A percentile compares a stretch with the other conserved stretches of the same genome.
Conservation (phyloP, 2,888 invertebrate species). For the Eupithecia insigniata region DNA sequence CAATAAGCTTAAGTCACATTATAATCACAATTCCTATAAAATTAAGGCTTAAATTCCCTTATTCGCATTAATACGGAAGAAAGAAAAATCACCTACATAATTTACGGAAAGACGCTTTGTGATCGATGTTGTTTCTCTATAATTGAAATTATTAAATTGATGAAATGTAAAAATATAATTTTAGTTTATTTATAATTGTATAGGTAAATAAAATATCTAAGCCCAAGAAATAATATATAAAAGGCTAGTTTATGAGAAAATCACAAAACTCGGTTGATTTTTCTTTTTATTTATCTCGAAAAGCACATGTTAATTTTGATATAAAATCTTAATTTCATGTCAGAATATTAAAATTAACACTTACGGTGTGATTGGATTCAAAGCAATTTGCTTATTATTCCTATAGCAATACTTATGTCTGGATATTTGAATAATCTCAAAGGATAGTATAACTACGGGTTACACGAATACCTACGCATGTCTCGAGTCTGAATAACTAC, state of each 20-base stretch:
- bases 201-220: background rate
- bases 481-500: background rate
- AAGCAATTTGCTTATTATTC: background rate
- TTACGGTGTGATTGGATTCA: background rate
- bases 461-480: no score
- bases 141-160: background rate
- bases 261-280: background rate
- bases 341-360: background rate
- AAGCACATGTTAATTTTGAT: background rate
- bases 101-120: background rate
- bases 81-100: background rate
- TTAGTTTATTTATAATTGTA: background rate
- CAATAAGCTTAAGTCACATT: constrained; percentile 17
- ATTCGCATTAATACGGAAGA: background rate
- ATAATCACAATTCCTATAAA: constrained; percentile 8
- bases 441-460: no score
- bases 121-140: background rate
- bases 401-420: background rate
- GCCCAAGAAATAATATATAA: background rate
- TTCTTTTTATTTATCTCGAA: background rate
- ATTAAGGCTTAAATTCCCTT: background rate
- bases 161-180: background rate
- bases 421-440: background rate
- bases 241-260: background rate
- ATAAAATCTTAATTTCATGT: background rate